Evolutionary conservation across 2,888 invertebrate genomes (phyloP).

Genomic region (Lobophora halterata): DNA sequence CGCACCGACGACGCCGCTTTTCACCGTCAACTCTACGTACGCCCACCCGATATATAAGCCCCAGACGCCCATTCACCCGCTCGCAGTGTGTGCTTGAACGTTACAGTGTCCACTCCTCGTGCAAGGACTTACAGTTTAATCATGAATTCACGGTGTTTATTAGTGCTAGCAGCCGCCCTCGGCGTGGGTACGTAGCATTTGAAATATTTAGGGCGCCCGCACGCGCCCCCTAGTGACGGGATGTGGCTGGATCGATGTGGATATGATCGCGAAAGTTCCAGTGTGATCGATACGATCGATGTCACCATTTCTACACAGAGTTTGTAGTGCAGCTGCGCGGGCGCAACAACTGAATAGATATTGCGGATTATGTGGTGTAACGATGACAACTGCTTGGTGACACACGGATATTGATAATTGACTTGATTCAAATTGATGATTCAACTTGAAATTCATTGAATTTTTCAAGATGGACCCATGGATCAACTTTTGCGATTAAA

Average conservation of each 20-base stretch:
- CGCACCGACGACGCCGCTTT: constrained; percentile 59
- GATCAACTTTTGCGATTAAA: constrained; percentile 1
- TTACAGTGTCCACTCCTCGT: constrained; percentile 75
- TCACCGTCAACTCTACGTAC: constrained; percentile 63
- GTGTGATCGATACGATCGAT: constrained; percentile 48
- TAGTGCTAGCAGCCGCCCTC: constrained; percentile 83
- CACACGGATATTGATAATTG: constrained; percentile 18
- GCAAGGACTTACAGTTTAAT: constrained; percentile 74
- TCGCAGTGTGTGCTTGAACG: constrained; percentile 79
- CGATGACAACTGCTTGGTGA: constrained; percentile 30
- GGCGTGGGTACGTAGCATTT: constrained; percentile 84
- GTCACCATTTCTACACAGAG: constrained; percentile 45
- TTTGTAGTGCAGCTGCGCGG: constrained; percentile 40
- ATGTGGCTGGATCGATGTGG: constrained; percentile 41
- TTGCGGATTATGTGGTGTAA: constrained; percentile 53
- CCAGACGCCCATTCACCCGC: constrained; percentile 78
- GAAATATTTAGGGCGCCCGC: constrained; percentile 69
- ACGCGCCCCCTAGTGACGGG: constrained; percentile 41
- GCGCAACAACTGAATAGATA: constrained; percentile 53
- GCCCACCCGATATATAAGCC: constrained; percentile 77
- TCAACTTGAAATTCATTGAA: neutral
- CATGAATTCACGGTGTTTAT: constrained; percentile 79
- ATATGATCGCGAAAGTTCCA: constrained; percentile 51
- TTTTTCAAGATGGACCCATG: no score
- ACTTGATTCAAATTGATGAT: neutral